Percentiles rank a stretch among this genome's conserved stretches.
phyloP scores from a whole-genome alignment of 2,797 vertebrate genomes.

The Sarcoramphus papa region DNA sequence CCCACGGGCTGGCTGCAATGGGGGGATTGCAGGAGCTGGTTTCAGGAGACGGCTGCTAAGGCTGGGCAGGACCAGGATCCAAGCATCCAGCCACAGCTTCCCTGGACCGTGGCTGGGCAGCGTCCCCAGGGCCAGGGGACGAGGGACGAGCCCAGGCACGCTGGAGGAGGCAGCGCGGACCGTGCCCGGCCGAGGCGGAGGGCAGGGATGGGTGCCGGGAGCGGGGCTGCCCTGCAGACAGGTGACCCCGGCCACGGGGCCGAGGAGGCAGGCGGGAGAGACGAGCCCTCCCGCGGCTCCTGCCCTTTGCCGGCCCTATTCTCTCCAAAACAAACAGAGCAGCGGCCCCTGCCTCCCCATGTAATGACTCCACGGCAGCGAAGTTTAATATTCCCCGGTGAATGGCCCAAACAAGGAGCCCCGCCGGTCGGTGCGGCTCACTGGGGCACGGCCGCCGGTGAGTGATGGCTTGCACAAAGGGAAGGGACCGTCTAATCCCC shows the following conservation, averaged over 20 bases:
- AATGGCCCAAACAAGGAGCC: background rate
- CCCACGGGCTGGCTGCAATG: accelerated
- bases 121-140: background rate
- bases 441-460: background rate
- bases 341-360: background rate
- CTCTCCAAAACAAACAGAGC: background rate
- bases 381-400: background rate
- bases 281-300: background rate
- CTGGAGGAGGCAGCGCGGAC: too few relatives aligned
- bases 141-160: accelerated
- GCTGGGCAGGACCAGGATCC: background rate
- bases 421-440: background rate
- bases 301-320: background rate
- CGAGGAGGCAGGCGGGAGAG: background rate
- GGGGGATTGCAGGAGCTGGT: background rate
- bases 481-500: slow-evolving; percentile 29
- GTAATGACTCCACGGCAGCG: background rate
- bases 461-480: slow-evolving; percentile 26
- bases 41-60: accelerated
- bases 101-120: accelerated
- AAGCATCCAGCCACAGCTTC: background rate
- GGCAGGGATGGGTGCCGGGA: background rate
- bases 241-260: accelerated
- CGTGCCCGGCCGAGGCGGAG: accelerated
- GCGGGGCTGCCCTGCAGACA: background rate